These are phyloP conservation scores for Coregonus ussuriensis DNA, from an alignment of 2,797 vertebrate genomes.

Conservation along the genomic window DNA sequence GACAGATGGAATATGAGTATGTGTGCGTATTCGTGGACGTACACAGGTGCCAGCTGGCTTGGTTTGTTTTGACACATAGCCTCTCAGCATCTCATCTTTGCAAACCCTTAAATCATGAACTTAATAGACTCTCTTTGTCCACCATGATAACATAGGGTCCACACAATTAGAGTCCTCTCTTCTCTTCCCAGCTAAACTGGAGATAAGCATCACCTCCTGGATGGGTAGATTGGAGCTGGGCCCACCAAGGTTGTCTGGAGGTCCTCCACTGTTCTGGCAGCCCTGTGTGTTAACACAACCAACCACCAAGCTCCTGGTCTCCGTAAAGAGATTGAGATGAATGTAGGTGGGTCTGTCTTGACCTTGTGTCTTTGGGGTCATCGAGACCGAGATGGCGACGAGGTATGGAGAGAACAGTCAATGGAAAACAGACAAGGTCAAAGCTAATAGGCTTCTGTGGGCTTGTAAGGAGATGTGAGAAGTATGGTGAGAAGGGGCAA, in stretches of 20 bases:
- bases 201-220: slow-evolving; percentile 75
- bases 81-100: slow-evolving; percentile 44
- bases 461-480: slow-evolving; percentile 50
- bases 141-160: slow-evolving; percentile 70
- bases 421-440: slow-evolving; percentile 54
- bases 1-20: slow-evolving; percentile 14
- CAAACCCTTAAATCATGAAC: slow-evolving; percentile 60
- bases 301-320: slow-evolving; percentile 43
- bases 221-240: slow-evolving; percentile 69
- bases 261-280: slow-evolving; percentile 62
- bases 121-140: slow-evolving; percentile 72
- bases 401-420: slow-evolving; percentile 24
- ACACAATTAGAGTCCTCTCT: slow-evolving; percentile 70
- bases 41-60: slow-evolving; percentile 34
- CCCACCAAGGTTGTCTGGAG: slow-evolving; percentile 76
- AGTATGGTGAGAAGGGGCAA: slow-evolving; percentile 59
- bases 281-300: slow-evolving; percentile 36
- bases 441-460: slow-evolving; percentile 39
- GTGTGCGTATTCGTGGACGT: neutral
- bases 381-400: slow-evolving; percentile 31
- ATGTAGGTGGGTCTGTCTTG: slow-evolving; percentile 39
- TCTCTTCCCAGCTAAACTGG: slow-evolving; percentile 55
- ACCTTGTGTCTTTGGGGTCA: slow-evolving; percentile 60
- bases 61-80: slow-evolving; percentile 35
- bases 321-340: slow-evolving; percentile 49